Base-by-base conservation (phyloP, 2,888 invertebrate species). In the Lasioglossum zephyrum region DNA sequence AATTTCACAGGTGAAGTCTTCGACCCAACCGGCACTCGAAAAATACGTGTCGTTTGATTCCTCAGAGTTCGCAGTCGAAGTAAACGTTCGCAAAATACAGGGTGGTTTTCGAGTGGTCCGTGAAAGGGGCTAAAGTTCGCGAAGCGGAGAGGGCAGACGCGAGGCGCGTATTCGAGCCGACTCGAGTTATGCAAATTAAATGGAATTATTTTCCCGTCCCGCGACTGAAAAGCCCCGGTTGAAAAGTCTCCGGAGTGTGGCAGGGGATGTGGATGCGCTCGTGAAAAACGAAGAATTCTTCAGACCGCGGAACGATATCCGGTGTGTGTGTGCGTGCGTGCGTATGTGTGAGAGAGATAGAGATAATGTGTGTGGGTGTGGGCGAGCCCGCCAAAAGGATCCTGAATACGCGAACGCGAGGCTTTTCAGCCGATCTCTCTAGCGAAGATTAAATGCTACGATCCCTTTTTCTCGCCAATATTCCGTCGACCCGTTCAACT, bases 131-230 rank as follows among this genome's bases (percentile, higher is more conserved):
- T 66, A 36, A 66, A 66, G 66, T 36, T 36, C 66, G 36, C 66
- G 31, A 11, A 26, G 26, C 60, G 26, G 60, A 60, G 66, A 44
- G 26, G 31, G 47, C 63, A 44, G 44, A 69, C 77, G 31, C 72
- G 26, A 16, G 47, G n/a, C 60, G 41, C 36, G 66, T 69, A 36
- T 11, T 77, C 53, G 49, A n/a, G 39, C 39, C 60, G 66, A 31
- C 73, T 77, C 77, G 82, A 88, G 79, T 87, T 85, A 81, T 85
- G 79, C 49, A 81, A 60, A 79, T 85, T 79, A 83, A 80, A 77
- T 81, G 75, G 77, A 88, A 86, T 88, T 88, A 88, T 86, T 83
- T 88, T 66, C 79, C 77, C 72, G 82, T 80, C 77, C 80, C 69
- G 63, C 63, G 66, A 72, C 16, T 22, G 66, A 77, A 83, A 83